Evolutionary conservation across 2,888 invertebrate species (phyloP).

Genomic region (Plebejus melissa): DNA sequence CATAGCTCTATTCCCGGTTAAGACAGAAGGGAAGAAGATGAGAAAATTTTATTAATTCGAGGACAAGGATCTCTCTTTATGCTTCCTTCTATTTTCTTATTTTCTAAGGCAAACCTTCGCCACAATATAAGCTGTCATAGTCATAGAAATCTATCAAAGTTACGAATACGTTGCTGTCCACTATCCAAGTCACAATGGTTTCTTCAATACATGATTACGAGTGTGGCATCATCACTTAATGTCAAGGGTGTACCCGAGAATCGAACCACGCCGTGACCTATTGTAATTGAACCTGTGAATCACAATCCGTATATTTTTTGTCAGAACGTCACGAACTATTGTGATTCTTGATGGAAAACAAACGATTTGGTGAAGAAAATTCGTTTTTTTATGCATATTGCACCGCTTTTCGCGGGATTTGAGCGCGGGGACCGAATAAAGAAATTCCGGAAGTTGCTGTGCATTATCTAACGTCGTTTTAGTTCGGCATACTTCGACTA

Average conservation of each 20-base stretch:
- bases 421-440: too few species aligned
- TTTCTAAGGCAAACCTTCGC: background rate
- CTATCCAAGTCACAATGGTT: constrained; percentile 20
- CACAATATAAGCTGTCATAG: background rate
- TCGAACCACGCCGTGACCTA: constrained; percentile 38
- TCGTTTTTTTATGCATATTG: background rate
- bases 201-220: constrained; percentile 19
- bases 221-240: constrained; percentile 39
- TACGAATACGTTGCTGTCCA: background rate
- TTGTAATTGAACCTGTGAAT: constrained; percentile 33
- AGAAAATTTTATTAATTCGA: too few species aligned
- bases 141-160: background rate
- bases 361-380: background rate
- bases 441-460: too few species aligned
- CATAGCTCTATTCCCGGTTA: too few species aligned
- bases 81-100: background rate
- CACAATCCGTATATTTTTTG: constrained; percentile 10
- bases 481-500: too few species aligned
- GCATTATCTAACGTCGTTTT: too few species aligned
- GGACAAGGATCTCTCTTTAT: too few species aligned
- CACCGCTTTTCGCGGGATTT: too few species aligned
- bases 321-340: background rate
- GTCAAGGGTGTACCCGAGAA: constrained; percentile 39
- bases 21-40: too few species aligned
- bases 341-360: background rate